These are phyloP conservation scores for Noctua pronuba DNA, from an alignment of 2,888 invertebrate species.

Conservation along the genomic window DNA sequence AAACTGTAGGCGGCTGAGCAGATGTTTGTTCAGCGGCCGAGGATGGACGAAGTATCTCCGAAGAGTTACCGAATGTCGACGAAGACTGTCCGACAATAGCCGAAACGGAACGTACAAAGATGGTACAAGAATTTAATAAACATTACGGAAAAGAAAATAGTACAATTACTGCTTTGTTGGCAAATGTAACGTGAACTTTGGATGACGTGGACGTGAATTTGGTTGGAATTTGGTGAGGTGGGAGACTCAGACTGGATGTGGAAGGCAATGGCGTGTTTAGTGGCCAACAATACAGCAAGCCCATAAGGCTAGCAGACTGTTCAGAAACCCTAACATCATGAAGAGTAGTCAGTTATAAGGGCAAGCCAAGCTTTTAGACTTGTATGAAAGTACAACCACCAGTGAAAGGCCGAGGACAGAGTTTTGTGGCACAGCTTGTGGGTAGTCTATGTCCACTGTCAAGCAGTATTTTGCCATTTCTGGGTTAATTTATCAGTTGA, in stretches of 20 bases:
- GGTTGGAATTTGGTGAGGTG: background rate
- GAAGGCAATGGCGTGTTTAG: background rate
- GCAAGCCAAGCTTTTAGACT: no score
- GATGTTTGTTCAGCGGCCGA: slow-evolving; percentile 81
- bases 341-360: no score
- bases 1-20: slow-evolving; percentile 71
- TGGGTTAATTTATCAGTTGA: background rate
- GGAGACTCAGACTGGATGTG: background rate
- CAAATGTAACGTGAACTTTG: background rate
- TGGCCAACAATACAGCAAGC: no score
- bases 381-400: no score
- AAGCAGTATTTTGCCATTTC: background rate
- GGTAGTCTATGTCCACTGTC: background rate
- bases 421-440: background rate
- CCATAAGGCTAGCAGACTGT: no score
- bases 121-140: slow-evolving; percentile 31
- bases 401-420: background rate
- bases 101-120: slow-evolving; percentile 74
- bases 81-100: slow-evolving; percentile 53
- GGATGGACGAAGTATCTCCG: slow-evolving; percentile 64
- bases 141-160: background rate
- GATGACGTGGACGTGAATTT: background rate
- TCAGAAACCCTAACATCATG: no score
- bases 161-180: background rate
- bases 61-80: slow-evolving; percentile 68